These are phyloP conservation scores for Acleris emargana DNA, from an alignment of 2,888 invertebrate genomes.

Conservation along the genomic window DNA sequence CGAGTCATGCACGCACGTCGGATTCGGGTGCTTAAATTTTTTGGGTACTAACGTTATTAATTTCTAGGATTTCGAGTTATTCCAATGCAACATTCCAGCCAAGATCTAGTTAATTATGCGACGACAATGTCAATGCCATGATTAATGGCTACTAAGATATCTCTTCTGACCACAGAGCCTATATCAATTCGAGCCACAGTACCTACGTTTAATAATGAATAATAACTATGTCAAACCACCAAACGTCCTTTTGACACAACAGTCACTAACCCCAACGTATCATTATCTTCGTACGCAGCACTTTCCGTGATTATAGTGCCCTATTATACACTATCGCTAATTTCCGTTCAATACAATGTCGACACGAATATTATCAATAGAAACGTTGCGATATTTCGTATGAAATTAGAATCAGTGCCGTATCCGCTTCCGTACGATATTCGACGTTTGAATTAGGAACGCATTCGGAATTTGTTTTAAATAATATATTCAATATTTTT, in stretches of 20 bases:
- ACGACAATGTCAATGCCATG: no score
- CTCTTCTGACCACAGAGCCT: background rate
- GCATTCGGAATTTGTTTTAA: conserved; percentile 10
- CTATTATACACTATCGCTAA: conserved; percentile 76
- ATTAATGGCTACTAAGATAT: no score
- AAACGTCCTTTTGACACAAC: conserved; percentile 14
- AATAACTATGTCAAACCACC: conserved; percentile 2
- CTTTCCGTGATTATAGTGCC: conserved; percentile 46
- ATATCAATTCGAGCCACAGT: background rate
- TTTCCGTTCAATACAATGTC: conserved; percentile 79
- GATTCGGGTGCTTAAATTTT: no score
- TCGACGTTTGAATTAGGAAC: conserved; percentile 76
- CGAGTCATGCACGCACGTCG: no score
- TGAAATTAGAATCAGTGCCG: conserved; percentile 82
- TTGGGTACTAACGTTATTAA: no score
- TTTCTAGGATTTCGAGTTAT: no score
- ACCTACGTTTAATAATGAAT: background rate
- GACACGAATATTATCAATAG: conserved; percentile 79
- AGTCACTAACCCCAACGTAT: conserved; percentile 16
- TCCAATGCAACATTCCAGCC: no score
- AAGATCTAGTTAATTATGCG: no score
- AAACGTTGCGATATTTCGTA: conserved; percentile 79
- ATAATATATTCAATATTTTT: background rate
- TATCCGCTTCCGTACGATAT: conserved; percentile 83
- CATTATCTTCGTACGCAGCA: conserved; percentile 24